Evolutionary conservation across 2,888 invertebrate genomes (phyloP), one percentile per base, ranked within the genome.

Genomic region (Drosophila kuntzei): DNA sequence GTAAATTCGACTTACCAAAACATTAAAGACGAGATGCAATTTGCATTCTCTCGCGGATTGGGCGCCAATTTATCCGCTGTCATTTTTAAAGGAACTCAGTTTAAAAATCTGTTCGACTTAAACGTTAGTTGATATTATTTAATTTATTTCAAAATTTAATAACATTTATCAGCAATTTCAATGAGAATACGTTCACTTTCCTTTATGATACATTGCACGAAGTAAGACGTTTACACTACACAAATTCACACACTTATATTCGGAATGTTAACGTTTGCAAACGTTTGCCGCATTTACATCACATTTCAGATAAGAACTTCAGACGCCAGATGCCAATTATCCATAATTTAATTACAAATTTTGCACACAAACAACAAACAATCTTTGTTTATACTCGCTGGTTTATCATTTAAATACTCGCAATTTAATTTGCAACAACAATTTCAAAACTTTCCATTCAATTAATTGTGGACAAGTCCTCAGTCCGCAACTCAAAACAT

Each of bases 31-130:
- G 95, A 95, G 2, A 96, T 76, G 1, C 94, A 78, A 84, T 94
- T 94, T 1, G 95, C 93, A 39, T 90, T 92, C 78, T 93, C 94
- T 46, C 94, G 92, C 1, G 95, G 95, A 92, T 95, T 95, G 47
- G 92, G 91, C 34, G 93, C 92, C 76, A 93, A 90, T 55, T 92
- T 91, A 41, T 90, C 90, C 63, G 89, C 86, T 84, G 92, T 92
- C 58, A 89, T 77, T 3, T 44, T 54, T 9, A 8, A 41, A 27
- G 5, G 1, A 14, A n/a, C 3, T 25, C 8, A 32, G 6, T 32
- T 34, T 34, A 6, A 34, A 6, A 12, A 34, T 6, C 29, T 72
- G 6, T 29, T n/a, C 34, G n/a, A 34, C 1, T 12, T 2, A 32
- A n/a, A 7, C 7, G n/a, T 34, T 5, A 34, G 5, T n/a, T n/a